phyloP scores from a whole-genome alignment of 2,888 invertebrate genomes.

The Drosophila borealis region DNA sequence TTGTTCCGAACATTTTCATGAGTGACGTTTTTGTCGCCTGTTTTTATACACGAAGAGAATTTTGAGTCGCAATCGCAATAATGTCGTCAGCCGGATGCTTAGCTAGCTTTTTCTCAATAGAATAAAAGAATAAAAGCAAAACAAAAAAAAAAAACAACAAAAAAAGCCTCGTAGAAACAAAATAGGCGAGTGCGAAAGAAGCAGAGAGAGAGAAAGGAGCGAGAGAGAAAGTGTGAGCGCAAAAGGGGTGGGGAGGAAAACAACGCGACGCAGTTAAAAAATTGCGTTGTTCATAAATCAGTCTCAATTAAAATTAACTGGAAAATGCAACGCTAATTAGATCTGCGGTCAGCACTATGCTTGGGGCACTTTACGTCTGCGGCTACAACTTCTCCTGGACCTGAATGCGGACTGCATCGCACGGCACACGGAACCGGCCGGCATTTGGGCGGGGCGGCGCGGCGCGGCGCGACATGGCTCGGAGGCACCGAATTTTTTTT shows the following conservation, averaged over 20 bases:
- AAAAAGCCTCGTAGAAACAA: slow-evolving; percentile 30
- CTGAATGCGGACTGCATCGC: slow-evolving; percentile 2
- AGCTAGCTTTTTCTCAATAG: slow-evolving; percentile 62
- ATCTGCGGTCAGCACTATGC: slow-evolving; percentile 53
- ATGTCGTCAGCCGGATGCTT: slow-evolving; percentile 64
- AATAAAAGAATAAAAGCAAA: slow-evolving; percentile 33
- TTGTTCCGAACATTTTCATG: not conserved
- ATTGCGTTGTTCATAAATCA: slow-evolving; percentile 76
- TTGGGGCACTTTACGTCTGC: slow-evolving; percentile 16
- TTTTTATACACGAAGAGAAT: slow-evolving; percentile 38
- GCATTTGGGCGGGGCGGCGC: slow-evolving; percentile 33
- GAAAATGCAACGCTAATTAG: slow-evolving; percentile 74
- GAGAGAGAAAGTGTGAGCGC: slow-evolving; percentile 8
- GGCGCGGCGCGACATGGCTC: not conserved
- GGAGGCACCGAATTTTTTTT: not conserved
- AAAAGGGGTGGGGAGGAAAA: slow-evolving; percentile 16
- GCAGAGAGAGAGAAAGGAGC: slow-evolving; percentile 1
- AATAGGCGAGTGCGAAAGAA: slow-evolving; percentile 38
- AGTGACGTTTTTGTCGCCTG: slow-evolving; percentile 51
- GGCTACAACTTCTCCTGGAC: slow-evolving; percentile 6
- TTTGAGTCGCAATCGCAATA: slow-evolving; percentile 34
- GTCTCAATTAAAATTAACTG: slow-evolving; percentile 76
- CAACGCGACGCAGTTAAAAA: slow-evolving; percentile 52
- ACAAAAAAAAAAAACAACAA: slow-evolving; percentile 34
- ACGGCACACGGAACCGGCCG: slow-evolving; percentile 26